Conservation (phyloP, 2,113 vertebrate species). For the Siniperca knerii region DNA sequence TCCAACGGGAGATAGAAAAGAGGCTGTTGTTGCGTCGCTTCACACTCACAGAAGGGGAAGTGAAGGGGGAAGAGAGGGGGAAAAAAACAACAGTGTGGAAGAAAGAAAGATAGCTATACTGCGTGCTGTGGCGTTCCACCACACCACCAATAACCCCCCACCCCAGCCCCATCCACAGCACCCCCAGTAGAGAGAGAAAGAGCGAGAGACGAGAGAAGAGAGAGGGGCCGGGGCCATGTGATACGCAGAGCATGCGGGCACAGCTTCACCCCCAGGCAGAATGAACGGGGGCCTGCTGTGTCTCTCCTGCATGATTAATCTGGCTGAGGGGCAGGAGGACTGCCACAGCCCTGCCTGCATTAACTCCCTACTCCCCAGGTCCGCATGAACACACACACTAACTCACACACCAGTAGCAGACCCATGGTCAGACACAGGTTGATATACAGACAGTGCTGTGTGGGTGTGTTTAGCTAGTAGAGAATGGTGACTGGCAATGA, state of each 20-base stretch:
- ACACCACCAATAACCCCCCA: slow-evolving; percentile 62
- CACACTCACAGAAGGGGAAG: slow-evolving; percentile 71
- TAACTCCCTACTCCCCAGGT: slow-evolving; percentile 85
- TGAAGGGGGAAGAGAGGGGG: slow-evolving; percentile 23
- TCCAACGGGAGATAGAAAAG: slow-evolving; percentile 82
- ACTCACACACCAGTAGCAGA: slow-evolving; percentile 38
- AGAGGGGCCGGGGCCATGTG: slow-evolving; percentile 87
- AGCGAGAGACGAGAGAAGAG: slow-evolving; percentile 32
- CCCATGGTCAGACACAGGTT: slow-evolving; percentile 51
- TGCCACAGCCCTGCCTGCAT: slow-evolving; percentile 88
- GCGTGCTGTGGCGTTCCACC: slow-evolving; percentile 74
- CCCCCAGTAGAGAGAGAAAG: slow-evolving; percentile 74
- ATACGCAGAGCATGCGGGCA: slow-evolving; percentile 91
- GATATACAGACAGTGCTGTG: slow-evolving; percentile 24
- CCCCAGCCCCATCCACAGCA: slow-evolving; percentile 62
- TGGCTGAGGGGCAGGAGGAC: slow-evolving; percentile 95
- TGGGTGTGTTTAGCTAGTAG: slow-evolving; percentile 15
- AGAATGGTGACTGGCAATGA: slow-evolving; percentile 35
- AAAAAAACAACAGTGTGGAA: slow-evolving; percentile 48
- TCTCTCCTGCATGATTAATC: slow-evolving; percentile 98
- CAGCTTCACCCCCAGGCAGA: slow-evolving; percentile 90
- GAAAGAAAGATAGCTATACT: slow-evolving; percentile 68
- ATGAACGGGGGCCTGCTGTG: slow-evolving; percentile 94
- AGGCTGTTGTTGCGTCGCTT: slow-evolving; percentile 81
- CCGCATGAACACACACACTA: slow-evolving; percentile 52